Percentiles rank a stretch among this genome's conserved stretches.
These are phyloP conservation scores for Lynx canadensis DNA, from an alignment of 2,113 vertebrate species.

Conservation along the genomic window DNA sequence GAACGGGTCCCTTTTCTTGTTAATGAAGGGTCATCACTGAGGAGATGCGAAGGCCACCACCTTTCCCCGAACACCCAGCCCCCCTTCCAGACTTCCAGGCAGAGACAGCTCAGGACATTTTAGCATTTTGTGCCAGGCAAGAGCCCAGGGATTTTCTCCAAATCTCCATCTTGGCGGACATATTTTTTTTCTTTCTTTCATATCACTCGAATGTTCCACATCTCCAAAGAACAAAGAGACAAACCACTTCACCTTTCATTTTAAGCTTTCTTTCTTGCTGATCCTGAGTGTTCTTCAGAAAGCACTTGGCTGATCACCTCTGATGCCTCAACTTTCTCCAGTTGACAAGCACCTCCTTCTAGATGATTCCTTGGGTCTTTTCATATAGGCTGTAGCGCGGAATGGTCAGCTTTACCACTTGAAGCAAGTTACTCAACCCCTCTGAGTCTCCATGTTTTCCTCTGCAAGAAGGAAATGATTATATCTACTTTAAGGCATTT, in stretches of 20 bases:
- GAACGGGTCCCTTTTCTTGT: not conserved
- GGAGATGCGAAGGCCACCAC: rapidly evolving
- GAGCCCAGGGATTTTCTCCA: not conserved
- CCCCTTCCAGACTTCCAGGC: not conserved
- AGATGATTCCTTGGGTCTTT: not conserved
- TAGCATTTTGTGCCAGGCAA: not conserved
- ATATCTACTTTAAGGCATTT: not conserved
- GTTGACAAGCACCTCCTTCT: not conserved
- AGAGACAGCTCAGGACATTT: not conserved
- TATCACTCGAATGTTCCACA: not conserved
- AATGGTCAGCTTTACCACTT: not conserved
- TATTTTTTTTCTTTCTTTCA: not conserved
- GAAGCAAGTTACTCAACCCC: not conserved
- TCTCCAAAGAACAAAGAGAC: not conserved
- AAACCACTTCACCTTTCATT: not conserved
- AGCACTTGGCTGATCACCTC: not conserved
- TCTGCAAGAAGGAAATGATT: not conserved
- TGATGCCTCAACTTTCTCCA: not conserved
- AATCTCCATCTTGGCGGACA: not conserved
- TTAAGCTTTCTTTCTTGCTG: not conserved
- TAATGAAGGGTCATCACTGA: not conserved
- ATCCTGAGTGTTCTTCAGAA: not conserved
- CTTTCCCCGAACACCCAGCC: not conserved
- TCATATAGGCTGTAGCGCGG: not conserved
- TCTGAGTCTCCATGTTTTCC: not conserved